Percentiles rank a stretch among this genome's conserved stretches.
phyloP scores from a whole-genome alignment of 1,140 invertebrate genomes.

The Drosophila bipectinata region DNA sequence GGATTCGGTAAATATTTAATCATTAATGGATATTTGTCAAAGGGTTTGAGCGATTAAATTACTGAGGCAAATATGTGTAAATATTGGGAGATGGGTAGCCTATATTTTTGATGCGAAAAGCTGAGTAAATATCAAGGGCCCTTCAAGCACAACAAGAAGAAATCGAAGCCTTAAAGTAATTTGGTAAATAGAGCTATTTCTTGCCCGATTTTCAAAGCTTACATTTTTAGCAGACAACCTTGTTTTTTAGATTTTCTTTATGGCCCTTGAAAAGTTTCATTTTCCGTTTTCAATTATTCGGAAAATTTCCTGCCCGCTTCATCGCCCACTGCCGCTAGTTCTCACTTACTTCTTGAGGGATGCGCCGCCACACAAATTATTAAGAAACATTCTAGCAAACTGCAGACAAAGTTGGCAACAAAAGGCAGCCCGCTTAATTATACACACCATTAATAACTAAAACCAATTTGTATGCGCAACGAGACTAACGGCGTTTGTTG shows the following conservation, averaged over 20 bases:
- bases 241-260: too few species aligned
- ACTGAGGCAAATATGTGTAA: conserved; percentile 1
- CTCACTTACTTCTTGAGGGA: conserved; percentile 41
- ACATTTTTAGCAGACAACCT: neutral
- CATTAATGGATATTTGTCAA: conserved; percentile 2
- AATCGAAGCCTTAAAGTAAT: neutral
- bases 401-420: conserved; percentile 80
- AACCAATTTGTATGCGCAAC: conserved; percentile 74
- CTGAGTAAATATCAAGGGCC: neutral
- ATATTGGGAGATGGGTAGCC: neutral
- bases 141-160: neutral
- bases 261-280: conserved; percentile 1
- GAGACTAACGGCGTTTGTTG: conserved; percentile 1
- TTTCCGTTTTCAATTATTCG: conserved; percentile 31
- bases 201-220: neutral
- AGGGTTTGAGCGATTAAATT: conserved; percentile 4
- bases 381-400: conserved; percentile 79
- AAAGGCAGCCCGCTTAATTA: conserved; percentile 78
- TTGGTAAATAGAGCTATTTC: neutral
- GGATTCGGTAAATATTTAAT: neutral
- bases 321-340: conserved; percentile 2
- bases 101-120: neutral
- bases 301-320: conserved; percentile 5
- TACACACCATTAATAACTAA: conserved; percentile 82
- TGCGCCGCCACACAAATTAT: conserved; percentile 70